These are phyloP conservation scores for Thalassaphorura encarpata DNA, from an alignment of 1,140 invertebrate genomes.

Conservation along the genomic window DNA sequence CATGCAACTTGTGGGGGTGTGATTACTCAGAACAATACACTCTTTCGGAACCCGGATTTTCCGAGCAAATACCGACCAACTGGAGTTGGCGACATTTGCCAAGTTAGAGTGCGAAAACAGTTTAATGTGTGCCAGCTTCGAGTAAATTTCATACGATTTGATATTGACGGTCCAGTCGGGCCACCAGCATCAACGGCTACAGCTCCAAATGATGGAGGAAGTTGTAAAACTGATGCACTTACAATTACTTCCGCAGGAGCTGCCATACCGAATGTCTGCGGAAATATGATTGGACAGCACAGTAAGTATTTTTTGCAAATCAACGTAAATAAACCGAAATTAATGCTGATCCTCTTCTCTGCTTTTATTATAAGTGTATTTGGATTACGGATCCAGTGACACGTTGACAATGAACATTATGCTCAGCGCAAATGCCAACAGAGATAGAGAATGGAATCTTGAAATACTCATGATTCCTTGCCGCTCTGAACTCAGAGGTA, in stretches of 20 bases:
- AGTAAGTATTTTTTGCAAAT: no score
- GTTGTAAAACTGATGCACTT: constrained; percentile 27
- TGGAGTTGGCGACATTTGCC: constrained; percentile 26
- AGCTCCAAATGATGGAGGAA: constrained; percentile 16
- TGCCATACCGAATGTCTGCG: constrained; percentile 23
- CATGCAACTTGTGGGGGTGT: constrained; percentile 22
- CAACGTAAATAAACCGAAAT: no score
- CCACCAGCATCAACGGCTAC: neutral
- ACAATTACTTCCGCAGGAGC: constrained; percentile 20
- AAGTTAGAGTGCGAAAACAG: constrained; percentile 25
- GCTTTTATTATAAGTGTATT: constrained; percentile 30
- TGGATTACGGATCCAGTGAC: constrained; percentile 29
- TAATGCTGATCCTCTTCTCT: no score
- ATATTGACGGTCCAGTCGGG: constrained; percentile 22
- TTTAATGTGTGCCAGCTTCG: constrained; percentile 24
- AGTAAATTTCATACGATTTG: constrained; percentile 27
- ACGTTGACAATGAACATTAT: constrained; percentile 28
- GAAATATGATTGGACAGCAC: constrained; percentile 27
- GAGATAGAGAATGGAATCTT: constrained; percentile 29
- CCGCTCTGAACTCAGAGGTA: constrained; percentile 9
- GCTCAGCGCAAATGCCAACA: constrained; percentile 11
- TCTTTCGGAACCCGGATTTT: constrained; percentile 28
- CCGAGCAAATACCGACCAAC: constrained; percentile 25
- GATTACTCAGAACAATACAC: constrained; percentile 25
- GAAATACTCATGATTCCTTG: constrained; percentile 29